These are phyloP conservation scores for Lycodopsis pacificus DNA, from an alignment of 2,797 vertebrate genomes.

Conservation along the genomic window DNA sequence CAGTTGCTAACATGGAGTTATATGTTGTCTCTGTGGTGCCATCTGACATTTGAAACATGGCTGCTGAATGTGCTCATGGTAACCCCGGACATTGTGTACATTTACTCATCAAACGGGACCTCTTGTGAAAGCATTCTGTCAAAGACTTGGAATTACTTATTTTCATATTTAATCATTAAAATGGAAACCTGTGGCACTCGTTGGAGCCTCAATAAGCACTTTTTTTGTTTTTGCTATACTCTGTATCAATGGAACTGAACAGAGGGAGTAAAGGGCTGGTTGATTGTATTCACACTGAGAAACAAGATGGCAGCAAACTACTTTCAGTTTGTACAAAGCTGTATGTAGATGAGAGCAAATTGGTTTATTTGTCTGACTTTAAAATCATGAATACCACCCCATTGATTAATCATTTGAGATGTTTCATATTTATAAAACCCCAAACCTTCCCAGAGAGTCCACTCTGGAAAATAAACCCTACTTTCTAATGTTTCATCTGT, in stretches of 20 bases:
- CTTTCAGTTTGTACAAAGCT: conserved; percentile 5
- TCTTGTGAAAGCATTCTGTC: conserved; percentile 24
- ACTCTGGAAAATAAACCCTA: conserved; percentile 34
- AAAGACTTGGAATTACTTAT: neutral
- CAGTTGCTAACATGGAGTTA: neutral
- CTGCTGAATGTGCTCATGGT: conserved; percentile 24
- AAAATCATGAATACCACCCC: neutral
- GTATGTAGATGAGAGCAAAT: neutral
- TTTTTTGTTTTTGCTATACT: conserved; percentile 18
- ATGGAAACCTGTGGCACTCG: neutral
- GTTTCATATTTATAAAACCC: conserved; percentile 18
- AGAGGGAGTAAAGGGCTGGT: conserved; percentile 22
- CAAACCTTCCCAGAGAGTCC: neutral
- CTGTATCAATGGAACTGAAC: conserved; percentile 8
- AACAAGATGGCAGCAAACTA: conserved; percentile 6
- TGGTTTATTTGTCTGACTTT: conserved; percentile 8
- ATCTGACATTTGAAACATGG: neutral
- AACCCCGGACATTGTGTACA: conserved; percentile 60
- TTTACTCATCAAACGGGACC: conserved; percentile 42
- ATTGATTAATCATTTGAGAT: conserved; percentile 5
- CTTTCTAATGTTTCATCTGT: conserved; percentile 1
- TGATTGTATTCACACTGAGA: neutral
- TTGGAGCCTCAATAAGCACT: conserved; percentile 19
- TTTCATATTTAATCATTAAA: conserved; percentile 26
- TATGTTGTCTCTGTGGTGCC: neutral